Conservation (phyloP, 2,888 invertebrate species). For the Callimorpha dominula region DNA sequence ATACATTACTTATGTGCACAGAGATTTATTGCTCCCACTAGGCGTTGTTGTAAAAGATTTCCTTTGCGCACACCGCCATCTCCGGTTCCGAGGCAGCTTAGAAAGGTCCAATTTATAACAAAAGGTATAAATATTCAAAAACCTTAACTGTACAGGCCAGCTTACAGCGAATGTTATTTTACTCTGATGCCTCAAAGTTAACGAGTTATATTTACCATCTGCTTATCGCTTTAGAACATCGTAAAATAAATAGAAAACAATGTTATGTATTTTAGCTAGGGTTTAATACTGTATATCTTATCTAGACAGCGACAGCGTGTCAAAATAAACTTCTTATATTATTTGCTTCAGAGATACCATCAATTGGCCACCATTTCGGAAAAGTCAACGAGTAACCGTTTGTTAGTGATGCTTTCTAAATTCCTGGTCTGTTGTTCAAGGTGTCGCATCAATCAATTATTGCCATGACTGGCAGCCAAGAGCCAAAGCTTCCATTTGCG, state of each 20-base stretch:
- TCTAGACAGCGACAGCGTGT: slow-evolving; percentile 40
- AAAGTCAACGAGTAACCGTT: slow-evolving; percentile 26
- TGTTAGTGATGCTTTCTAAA: slow-evolving; percentile 47
- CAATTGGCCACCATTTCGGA: slow-evolving; percentile 22
- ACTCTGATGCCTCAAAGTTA: not conserved
- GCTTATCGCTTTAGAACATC: slow-evolving; percentile 26
- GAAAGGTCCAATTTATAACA: slow-evolving; percentile 4
- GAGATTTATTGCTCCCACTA: not conserved
- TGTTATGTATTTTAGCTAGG: slow-evolving; percentile 30
- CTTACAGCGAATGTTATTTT: not conserved
- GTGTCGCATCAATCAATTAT: slow-evolving; percentile 61
- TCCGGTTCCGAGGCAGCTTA: slow-evolving; percentile 1
- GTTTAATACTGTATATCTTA: slow-evolving; percentile 35
- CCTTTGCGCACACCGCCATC: not conserved
- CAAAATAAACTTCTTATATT: slow-evolving; percentile 26
- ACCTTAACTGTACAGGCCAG: not conserved
- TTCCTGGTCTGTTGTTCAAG: slow-evolving; percentile 49
- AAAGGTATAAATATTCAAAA: not conserved
- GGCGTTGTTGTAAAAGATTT: slow-evolving; percentile 8
- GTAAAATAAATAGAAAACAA: slow-evolving; percentile 28
- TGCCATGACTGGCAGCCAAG: slow-evolving; percentile 61
- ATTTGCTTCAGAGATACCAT: slow-evolving; percentile 10
- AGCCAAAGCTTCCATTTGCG: slow-evolving; percentile 57
- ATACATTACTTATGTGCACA: not conserved
- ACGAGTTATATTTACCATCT: slow-evolving; percentile 13